These are phyloP conservation scores for Rhinogobius similis DNA, from an alignment of 2,113 vertebrate species.

Conservation along the genomic window DNA sequence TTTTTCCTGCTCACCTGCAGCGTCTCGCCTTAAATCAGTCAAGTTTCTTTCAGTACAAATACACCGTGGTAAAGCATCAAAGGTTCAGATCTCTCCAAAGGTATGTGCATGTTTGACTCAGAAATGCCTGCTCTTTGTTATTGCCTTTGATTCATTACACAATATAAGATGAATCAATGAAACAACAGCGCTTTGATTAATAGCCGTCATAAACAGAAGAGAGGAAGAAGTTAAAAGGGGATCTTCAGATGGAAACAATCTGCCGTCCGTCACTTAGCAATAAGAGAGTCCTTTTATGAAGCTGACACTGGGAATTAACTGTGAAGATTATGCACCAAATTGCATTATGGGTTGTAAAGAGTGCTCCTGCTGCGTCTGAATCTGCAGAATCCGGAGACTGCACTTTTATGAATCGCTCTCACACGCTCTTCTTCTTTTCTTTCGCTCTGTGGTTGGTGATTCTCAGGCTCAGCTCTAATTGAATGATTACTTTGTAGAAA, in stretches of 20 bases:
- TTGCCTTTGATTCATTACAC: constrained; percentile 20
- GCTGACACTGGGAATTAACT: neutral
- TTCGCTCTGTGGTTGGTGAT: no score
- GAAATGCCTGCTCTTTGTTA: constrained; percentile 29
- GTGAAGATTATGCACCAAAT: constrained; percentile 32
- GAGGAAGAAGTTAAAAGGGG: constrained; percentile 40
- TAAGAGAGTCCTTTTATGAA: constrained; percentile 26
- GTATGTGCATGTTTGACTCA: constrained; percentile 5
- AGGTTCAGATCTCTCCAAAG: constrained; percentile 41
- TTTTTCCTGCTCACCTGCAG: no score
- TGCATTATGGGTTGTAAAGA: constrained; percentile 22
- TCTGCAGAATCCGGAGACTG: no score
- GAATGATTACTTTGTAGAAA: no score
- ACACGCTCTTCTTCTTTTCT: no score
- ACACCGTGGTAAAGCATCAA: constrained; percentile 12
- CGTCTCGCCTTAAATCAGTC: no score
- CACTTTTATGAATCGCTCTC: no score
- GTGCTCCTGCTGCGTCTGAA: neutral
- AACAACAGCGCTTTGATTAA: constrained; percentile 49
- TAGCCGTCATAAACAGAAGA: constrained; percentile 28
- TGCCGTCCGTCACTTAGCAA: constrained; percentile 16
- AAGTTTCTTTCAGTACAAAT: neutral
- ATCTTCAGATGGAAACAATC: constrained; percentile 45
- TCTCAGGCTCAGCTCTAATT: no score
- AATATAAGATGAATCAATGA: constrained; percentile 29